These are phyloP conservation scores for Drosophila koepferae DNA, from an alignment of 2,888 invertebrate species.

Conservation along the genomic window DNA sequence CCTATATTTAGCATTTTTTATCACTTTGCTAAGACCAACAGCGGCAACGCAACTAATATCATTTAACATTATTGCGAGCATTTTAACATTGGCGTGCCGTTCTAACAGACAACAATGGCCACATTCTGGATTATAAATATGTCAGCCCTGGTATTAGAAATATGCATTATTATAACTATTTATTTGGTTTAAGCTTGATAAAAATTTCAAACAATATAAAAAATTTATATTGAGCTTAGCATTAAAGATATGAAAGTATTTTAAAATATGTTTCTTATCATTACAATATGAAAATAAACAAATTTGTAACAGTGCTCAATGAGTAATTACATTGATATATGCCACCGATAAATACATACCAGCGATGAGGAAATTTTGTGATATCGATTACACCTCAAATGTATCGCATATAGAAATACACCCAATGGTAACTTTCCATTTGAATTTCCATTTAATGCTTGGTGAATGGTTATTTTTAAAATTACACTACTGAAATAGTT, in stretches of 20 bases:
- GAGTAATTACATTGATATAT: neutral
- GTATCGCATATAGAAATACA: neutral
- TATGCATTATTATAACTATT: neutral
- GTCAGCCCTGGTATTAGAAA: neutral
- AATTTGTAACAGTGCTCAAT: neutral
- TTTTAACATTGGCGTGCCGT: slow-evolving; percentile 6
- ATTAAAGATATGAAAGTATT: neutral
- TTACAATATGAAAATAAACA: neutral
- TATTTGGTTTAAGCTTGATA: neutral
- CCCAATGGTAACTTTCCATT: neutral
- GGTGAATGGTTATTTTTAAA: neutral
- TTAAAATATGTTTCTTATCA: neutral
- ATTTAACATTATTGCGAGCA: neutral
- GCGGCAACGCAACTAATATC: slow-evolving; percentile 14
- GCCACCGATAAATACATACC: neutral
- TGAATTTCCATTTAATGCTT: neutral
- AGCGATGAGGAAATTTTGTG: neutral
- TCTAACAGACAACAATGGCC: neutral
- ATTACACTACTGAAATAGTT: neutral
- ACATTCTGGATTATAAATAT: neutral
- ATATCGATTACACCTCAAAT: neutral
- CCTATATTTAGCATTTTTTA: slow-evolving; percentile 41
- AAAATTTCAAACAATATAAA: neutral
- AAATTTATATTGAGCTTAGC: neutral
- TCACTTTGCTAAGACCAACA: slow-evolving; percentile 4